phyloP scores from a whole-genome alignment of 2,797 vertebrate species.

The Falco naumanni region DNA sequence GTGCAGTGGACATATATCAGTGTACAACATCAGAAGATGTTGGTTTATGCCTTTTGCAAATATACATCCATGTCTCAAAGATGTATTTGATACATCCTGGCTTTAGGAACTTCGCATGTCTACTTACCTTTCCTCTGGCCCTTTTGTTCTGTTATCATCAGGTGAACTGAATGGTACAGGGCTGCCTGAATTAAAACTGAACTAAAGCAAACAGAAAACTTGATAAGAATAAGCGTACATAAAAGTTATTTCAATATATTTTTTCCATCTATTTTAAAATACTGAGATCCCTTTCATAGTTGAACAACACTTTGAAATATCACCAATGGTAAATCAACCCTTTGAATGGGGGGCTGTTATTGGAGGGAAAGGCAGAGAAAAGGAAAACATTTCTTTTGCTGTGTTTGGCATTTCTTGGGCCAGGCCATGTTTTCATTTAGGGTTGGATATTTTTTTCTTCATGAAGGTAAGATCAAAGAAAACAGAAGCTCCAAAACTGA shows the following conservation, averaged over 20 bases:
- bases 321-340: neutral
- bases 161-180: neutral
- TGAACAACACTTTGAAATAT: neutral
- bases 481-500: neutral
- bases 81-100: neutral
- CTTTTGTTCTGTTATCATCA: neutral
- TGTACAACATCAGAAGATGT: neutral
- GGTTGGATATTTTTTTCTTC: conserved; percentile 1
- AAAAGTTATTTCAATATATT: conserved; percentile 15
- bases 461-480: neutral
- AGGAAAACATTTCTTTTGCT: conserved; percentile 38
- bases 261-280: neutral
- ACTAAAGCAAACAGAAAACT: conserved; percentile 12
- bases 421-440: neutral
- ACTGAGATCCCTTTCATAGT: neutral
- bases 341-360: neutral
- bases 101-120: neutral
- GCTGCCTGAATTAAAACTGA: conserved; percentile 5
- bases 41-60: neutral
- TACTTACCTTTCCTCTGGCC: neutral
- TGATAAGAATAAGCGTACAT: neutral
- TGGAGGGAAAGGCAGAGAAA: conserved; percentile 24
- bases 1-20: neutral
- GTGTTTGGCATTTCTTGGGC: conserved; percentile 17
- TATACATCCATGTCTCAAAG: neutral